Conservation (phyloP, 1,140 invertebrate species). For the Euschistus heros region DNA sequence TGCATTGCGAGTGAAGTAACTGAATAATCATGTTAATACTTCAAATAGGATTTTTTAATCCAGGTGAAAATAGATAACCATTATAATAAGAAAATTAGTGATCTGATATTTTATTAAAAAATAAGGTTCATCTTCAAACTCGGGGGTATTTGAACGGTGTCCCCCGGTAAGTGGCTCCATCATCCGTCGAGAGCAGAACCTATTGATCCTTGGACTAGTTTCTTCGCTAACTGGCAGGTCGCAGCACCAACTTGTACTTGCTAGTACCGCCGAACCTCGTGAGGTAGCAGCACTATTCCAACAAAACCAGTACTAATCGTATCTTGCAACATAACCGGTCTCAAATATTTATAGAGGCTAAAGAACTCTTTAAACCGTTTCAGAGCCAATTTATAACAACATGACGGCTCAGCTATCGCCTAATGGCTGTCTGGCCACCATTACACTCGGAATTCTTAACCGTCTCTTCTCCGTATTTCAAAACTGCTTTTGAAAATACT, state of each 20-base stretch:
- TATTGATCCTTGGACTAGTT: neutral
- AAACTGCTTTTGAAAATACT: too few species aligned
- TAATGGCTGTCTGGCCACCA: slow-evolving; percentile 1
- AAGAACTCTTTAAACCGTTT: slow-evolving; percentile 7
- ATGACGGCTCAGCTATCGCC: slow-evolving; percentile 3
- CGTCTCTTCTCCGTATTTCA: too few species aligned
- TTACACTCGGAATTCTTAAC: neutral
- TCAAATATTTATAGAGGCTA: slow-evolving; percentile 10
- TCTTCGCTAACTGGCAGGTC: neutral
- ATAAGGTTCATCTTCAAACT: too few species aligned
- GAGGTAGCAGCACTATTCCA: too few species aligned
- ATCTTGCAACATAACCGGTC: slow-evolving; percentile 8
- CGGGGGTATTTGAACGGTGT: too few species aligned
- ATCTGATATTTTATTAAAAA: too few species aligned
- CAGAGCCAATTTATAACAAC: slow-evolving; percentile 1
- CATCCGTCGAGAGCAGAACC: neutral
- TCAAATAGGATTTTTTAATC: too few species aligned
- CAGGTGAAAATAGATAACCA: too few species aligned
- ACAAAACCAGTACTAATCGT: too few species aligned
- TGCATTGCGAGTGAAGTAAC: too few species aligned
- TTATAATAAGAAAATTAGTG: too few species aligned
- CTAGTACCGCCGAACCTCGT: neutral
- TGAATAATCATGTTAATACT: too few species aligned
- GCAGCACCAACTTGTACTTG: neutral
- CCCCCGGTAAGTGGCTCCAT: neutral